Conservation (phyloP, 1,140 invertebrate genomes). For the Leptinotarsa defecta region DNA sequence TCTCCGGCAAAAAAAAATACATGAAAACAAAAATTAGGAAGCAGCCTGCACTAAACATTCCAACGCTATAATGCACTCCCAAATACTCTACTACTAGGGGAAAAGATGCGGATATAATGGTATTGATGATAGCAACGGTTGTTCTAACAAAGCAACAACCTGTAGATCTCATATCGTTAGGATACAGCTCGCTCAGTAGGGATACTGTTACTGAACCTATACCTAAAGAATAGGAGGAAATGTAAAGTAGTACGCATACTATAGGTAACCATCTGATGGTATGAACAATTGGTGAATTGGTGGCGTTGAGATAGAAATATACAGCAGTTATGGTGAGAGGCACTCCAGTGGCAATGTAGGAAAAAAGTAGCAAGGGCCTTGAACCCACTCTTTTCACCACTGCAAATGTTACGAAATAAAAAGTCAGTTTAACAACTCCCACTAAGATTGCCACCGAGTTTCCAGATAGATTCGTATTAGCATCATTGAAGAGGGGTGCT, state of each 20-base stretch:
- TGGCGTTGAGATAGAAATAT: conserved; percentile 17
- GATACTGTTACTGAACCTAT: conserved; percentile 84
- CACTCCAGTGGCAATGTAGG: no score
- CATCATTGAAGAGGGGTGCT: no score
- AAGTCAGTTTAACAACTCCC: no score
- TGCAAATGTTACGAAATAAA: no score
- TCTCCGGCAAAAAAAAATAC: conserved; percentile 59
- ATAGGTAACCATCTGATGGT: conserved; percentile 49
- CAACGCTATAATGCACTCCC: conserved; percentile 74
- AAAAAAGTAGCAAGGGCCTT: no score
- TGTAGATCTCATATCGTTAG: conserved; percentile 72
- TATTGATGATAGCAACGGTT: conserved; percentile 76
- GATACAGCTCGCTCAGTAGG: conserved; percentile 81
- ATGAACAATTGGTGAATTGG: neutral
- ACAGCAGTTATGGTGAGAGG: neutral
- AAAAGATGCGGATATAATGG: conserved; percentile 75
- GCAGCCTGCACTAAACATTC: conserved; percentile 72
- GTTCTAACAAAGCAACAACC: conserved; percentile 71
- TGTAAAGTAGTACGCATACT: conserved; percentile 43
- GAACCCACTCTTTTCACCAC: no score
- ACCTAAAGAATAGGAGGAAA: conserved; percentile 57
- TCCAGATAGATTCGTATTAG: no score
- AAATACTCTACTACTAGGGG: conserved; percentile 62
- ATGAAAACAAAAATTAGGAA: conserved; percentile 59
- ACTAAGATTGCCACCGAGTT: no score